Conservation (phyloP, 2,797 vertebrate genomes). For the Nasua narica region DNA sequence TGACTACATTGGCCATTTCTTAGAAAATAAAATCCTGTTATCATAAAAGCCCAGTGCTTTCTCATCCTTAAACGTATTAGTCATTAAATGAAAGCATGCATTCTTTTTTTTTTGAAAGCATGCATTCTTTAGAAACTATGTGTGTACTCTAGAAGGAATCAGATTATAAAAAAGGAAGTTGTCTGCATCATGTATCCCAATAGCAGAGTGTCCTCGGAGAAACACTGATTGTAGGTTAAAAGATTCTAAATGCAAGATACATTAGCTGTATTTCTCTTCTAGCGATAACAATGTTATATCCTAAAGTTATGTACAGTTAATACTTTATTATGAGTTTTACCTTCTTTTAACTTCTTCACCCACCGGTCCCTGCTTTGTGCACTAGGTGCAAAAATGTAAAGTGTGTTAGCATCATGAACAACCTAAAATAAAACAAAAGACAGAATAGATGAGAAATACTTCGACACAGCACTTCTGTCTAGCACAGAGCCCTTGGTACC, state of each 20-base stretch:
- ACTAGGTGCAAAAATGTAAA: constrained; percentile 94
- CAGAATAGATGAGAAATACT: not conserved
- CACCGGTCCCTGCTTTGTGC: constrained; percentile 89
- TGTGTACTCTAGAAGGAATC: not conserved
- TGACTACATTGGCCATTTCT: not conserved
- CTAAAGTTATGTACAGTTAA: not conserved
- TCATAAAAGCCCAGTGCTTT: not conserved
- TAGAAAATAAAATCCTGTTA: not conserved
- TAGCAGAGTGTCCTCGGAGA: not conserved
- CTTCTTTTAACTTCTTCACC: constrained; percentile 94
- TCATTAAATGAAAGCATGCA: not conserved
- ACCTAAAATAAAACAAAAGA: constrained; percentile 84
- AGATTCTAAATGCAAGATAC: constrained; percentile 7
- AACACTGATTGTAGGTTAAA: not conserved
- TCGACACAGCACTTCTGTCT: not conserved
- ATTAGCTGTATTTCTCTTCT: not conserved
- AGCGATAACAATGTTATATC: not conserved
- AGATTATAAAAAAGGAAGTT: constrained; percentile 8
- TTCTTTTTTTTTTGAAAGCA: not conserved
- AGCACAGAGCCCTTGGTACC: not conserved
- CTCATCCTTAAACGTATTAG: not conserved
- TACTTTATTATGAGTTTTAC: constrained; percentile 78
- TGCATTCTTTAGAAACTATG: not conserved
- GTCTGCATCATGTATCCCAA: not conserved
- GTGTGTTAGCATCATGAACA: constrained; percentile 89